phyloP scores from a whole-genome alignment of 2,888 invertebrate species.

The Camptogramma bilineatum region DNA sequence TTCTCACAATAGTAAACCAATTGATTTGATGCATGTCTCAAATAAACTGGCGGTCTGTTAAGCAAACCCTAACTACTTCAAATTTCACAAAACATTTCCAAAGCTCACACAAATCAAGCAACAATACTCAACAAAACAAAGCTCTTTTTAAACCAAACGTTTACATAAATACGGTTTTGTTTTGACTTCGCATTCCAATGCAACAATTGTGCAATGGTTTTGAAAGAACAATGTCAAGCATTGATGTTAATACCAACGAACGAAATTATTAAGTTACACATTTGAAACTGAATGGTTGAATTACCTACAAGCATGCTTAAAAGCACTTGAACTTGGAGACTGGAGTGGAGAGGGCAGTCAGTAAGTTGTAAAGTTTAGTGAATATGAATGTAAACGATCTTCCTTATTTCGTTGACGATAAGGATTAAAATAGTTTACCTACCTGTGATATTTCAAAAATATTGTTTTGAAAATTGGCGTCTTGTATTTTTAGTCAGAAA shows the following conservation, averaged over 20 bases:
- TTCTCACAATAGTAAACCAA: too few species aligned
- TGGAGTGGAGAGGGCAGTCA: neutral
- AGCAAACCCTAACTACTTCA: neutral
- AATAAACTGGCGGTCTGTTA: neutral
- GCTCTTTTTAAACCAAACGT: slow-evolving; percentile 45
- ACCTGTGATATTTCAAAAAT: too few species aligned
- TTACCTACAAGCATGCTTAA: slow-evolving; percentile 25
- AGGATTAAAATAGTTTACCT: too few species aligned
- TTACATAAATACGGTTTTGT: slow-evolving; percentile 68
- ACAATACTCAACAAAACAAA: slow-evolving; percentile 44
- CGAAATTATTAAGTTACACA: neutral
- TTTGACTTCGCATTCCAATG: slow-evolving; percentile 66
- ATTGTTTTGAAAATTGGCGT: too few species aligned
- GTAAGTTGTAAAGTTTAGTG: neutral
- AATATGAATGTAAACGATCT: too few species aligned
- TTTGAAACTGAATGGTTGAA: slow-evolving; percentile 13
- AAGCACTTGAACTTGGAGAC: slow-evolving; percentile 51
- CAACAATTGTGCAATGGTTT: slow-evolving; percentile 53
- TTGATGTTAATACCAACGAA: slow-evolving; percentile 58
- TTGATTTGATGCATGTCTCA: too few species aligned
- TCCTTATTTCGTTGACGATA: neutral
- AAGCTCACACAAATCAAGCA: slow-evolving; percentile 52
- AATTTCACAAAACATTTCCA: slow-evolving; percentile 28
- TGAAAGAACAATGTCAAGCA: slow-evolving; percentile 51
- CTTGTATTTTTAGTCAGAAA: too few species aligned